Evolutionary conservation across 2,797 vertebrate genomes (phyloP).

Genomic region (Acanthornis magna): DNA sequence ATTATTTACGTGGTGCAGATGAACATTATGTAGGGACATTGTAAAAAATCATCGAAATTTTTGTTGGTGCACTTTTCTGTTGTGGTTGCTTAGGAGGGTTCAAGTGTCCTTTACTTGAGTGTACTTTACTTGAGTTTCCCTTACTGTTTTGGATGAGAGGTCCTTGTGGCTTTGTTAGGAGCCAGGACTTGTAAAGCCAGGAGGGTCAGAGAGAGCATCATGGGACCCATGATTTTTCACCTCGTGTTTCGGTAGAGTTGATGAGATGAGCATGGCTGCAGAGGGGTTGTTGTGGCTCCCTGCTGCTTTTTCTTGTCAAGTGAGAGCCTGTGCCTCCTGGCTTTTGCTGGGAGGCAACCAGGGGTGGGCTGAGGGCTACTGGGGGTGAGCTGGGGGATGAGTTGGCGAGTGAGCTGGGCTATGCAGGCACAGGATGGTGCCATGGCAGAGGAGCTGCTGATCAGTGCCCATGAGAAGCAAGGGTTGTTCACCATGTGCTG

Average conservation of each 20-base stretch:
- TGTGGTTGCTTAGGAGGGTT: background rate
- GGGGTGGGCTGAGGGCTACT: background rate
- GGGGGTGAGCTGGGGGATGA: background rate
- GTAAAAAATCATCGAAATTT: background rate
- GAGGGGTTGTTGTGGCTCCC: background rate
- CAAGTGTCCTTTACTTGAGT: background rate
- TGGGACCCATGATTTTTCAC: background rate
- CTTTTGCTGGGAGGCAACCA: background rate
- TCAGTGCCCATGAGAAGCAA: accelerated
- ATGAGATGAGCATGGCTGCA: background rate
- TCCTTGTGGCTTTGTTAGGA: background rate
- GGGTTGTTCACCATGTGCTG: background rate
- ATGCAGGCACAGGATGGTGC: accelerated
- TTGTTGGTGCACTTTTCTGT: background rate
- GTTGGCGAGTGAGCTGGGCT: background rate
- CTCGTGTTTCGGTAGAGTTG: accelerated
- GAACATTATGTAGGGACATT: background rate
- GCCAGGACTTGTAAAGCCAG: background rate
- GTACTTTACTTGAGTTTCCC: background rate
- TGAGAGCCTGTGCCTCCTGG: background rate
- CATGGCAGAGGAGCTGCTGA: accelerated
- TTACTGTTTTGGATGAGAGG: background rate
- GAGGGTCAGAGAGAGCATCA: background rate
- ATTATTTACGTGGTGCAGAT: background rate
- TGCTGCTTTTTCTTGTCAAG: background rate